These are phyloP conservation scores for Gibbula magus DNA, from an alignment of 2,888 invertebrate species.

Conservation along the genomic window DNA sequence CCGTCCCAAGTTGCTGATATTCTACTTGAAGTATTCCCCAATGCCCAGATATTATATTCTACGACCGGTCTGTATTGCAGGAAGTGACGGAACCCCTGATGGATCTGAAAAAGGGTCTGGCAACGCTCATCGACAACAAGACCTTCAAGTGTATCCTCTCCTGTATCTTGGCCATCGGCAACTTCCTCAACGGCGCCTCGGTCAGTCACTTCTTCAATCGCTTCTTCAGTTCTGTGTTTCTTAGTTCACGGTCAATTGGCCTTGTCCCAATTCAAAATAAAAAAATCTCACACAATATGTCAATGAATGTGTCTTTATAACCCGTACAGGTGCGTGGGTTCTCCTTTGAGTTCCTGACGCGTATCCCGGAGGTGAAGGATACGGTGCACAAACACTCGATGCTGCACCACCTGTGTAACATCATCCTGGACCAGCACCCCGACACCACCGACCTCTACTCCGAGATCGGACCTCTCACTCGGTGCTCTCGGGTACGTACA, in stretches of 20 bases:
- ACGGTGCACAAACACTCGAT: constrained; percentile 99
- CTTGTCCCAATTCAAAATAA: no score
- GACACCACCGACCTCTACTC: constrained; percentile 97
- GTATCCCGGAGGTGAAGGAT: constrained; percentile 97
- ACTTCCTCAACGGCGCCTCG: constrained; percentile 92
- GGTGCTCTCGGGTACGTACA: constrained; percentile 81
- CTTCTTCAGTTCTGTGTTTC: no score
- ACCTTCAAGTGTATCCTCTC: constrained; percentile 97
- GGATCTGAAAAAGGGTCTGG: constrained; percentile 98
- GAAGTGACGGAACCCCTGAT: constrained; percentile 99
- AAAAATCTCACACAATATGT: no score
- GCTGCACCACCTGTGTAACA: constrained; percentile 96
- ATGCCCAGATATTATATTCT: no score
- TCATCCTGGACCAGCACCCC: constrained; percentile 96
- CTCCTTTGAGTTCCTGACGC: constrained; percentile 96
- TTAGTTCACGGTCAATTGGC: no score
- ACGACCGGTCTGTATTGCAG: constrained; percentile 75
- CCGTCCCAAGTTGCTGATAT: no score
- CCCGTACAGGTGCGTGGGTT: constrained; percentile 89
- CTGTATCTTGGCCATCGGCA: constrained; percentile 94
- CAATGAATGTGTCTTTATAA: no score
- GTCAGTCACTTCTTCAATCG: constrained; percentile 64
- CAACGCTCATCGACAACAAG: constrained; percentile 90
- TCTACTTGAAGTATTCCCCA: no score
- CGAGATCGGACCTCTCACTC: constrained; percentile 79